phyloP scores from a whole-genome alignment of 2,888 invertebrate species.

The Buathra laborator region DNA sequence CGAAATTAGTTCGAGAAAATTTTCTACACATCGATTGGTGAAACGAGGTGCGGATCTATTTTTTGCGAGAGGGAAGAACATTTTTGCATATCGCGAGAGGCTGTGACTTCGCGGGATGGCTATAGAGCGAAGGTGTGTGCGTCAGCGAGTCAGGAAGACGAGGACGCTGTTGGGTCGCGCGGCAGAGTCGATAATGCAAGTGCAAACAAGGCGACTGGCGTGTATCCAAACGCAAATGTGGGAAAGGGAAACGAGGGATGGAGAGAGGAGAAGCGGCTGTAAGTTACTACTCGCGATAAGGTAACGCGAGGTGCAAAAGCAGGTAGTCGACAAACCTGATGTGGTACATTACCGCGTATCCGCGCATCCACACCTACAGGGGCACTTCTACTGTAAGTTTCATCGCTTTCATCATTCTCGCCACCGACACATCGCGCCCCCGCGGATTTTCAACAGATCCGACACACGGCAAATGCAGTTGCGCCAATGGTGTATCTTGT shows the following conservation, averaged over 20 bases:
- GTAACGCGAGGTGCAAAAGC: slow-evolving; percentile 41
- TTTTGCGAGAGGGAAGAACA: neutral
- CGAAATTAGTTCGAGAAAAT: neutral
- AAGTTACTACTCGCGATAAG: slow-evolving; percentile 41
- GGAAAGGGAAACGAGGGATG: neutral
- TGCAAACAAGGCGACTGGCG: slow-evolving; percentile 53
- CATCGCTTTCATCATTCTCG: slow-evolving; percentile 50
- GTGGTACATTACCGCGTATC: slow-evolving; percentile 6
- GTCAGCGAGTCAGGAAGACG: neutral
- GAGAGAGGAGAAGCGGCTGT: slow-evolving; percentile 4
- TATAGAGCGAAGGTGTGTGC: slow-evolving; percentile 4
- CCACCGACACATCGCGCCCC: slow-evolving; percentile 1
- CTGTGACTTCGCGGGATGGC: neutral
- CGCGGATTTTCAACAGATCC: slow-evolving; percentile 16
- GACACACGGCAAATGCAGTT: too few species aligned
- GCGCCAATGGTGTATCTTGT: neutral
- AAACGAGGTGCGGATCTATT: neutral
- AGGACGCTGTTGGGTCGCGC: slow-evolving; percentile 6
- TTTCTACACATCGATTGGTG: neutral
- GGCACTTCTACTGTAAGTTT: slow-evolving; percentile 18
- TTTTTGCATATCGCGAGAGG: neutral
- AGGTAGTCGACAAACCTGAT: slow-evolving; percentile 32
- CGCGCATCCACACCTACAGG: slow-evolving; percentile 3
- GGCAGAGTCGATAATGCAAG: slow-evolving; percentile 56
- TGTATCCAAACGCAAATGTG: slow-evolving; percentile 48